phyloP scores from a whole-genome alignment of 2,888 invertebrate species.

The Saturnia japonica region DNA sequence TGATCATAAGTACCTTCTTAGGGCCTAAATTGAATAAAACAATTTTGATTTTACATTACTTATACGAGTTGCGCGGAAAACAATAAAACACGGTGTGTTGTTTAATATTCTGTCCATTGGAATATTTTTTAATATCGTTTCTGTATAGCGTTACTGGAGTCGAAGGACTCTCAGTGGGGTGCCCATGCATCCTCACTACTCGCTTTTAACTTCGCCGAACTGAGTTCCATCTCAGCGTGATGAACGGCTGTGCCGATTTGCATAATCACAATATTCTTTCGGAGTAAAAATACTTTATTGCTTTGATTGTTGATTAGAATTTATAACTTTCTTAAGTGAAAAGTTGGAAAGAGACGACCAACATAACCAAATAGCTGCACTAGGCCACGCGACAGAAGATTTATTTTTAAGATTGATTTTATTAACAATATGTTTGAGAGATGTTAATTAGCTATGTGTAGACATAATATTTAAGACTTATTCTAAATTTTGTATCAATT shows the following conservation, averaged over 20 bases:
- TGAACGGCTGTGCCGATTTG: constrained; percentile 44
- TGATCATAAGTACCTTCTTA: too few species aligned
- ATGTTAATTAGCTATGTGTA: background rate
- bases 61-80: constrained; percentile 1
- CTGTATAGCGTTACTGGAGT: constrained; percentile 28
- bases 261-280: constrained; percentile 37
- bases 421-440: background rate
- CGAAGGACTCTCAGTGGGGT: constrained; percentile 64
- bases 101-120: constrained; percentile 36
- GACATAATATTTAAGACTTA: too few species aligned
- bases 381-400: background rate
- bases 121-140: constrained; percentile 42
- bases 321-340: background rate
- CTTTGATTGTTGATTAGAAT: constrained; percentile 13
- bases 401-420: too few species aligned
- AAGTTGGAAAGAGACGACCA: background rate
- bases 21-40: too few species aligned
- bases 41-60: too few species aligned
- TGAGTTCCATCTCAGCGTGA: constrained; percentile 38
- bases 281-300: constrained; percentile 13
- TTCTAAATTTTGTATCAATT: background rate
- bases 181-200: constrained; percentile 56
- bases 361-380: background rate
- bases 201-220: constrained; percentile 71
- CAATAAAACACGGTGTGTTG: background rate